A percentile compares a stretch with the other conserved stretches of the same genome.
Conservation (phyloP, 2,888 invertebrate genomes). For the Drosophila hamatofila region DNA sequence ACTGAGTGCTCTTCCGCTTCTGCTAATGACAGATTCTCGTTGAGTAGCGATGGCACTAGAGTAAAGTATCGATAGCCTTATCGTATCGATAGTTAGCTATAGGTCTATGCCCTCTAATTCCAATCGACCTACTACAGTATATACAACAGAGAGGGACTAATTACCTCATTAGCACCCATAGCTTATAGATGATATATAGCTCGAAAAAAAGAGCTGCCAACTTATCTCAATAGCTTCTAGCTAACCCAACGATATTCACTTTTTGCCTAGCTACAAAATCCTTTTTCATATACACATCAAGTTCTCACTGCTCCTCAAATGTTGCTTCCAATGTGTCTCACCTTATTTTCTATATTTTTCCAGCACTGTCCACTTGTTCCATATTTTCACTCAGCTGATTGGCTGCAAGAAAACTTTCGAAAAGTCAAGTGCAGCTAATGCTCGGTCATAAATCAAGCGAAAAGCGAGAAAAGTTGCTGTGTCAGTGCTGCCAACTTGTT, state of each 20-base stretch:
- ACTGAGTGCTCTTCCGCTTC: no score
- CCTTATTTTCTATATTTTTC: not conserved
- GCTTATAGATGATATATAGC: not conserved
- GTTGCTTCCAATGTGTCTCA: not conserved
- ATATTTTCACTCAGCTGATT: not conserved
- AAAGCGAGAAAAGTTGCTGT: not conserved
- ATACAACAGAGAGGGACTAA: no score
- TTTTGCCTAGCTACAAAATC: no score
- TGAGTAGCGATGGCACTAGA: no score
- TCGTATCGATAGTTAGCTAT: no score
- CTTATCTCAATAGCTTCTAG: not conserved
- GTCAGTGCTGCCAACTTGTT: slow-evolving; percentile 20
- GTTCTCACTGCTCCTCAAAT: not conserved
- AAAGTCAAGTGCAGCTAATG: not conserved
- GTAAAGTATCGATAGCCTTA: no score
- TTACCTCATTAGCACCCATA: no score
- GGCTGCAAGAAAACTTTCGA: not conserved
- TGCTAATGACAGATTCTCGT: no score
- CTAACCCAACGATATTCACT: no score
- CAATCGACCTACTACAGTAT: no score
- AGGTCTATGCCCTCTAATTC: no score
- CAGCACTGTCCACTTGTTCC: not conserved
- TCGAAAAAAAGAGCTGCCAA: not conserved
- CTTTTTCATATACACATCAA: no score
- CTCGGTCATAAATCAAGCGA: not conserved